These are phyloP conservation scores for Salmo trutta DNA, from an alignment of 2,797 vertebrate species.

Conservation along the genomic window DNA sequence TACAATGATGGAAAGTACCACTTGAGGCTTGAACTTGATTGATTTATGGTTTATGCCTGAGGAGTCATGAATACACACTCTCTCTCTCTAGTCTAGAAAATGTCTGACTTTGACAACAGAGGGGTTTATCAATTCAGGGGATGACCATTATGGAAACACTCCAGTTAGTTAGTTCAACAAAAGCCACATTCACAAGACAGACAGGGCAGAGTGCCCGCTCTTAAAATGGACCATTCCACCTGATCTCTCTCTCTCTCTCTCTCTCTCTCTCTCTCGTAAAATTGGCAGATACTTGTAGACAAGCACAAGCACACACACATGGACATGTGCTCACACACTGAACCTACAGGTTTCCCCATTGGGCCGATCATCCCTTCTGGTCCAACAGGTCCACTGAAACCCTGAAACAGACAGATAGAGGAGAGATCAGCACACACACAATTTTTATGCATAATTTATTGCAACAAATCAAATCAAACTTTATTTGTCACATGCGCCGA, in stretches of 20 bases:
- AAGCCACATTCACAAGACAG: slow-evolving; percentile 4
- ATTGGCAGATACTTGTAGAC: not conserved
- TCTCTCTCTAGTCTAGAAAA: not conserved
- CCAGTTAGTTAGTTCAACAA: not conserved
- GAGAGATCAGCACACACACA: not conserved
- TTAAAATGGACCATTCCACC: slow-evolving; percentile 2
- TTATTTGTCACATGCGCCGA: too few species aligned
- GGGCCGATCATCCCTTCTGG: slow-evolving; percentile 87
- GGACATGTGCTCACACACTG: slow-evolving; percentile 5
- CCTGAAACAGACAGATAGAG: slow-evolving; percentile 76
- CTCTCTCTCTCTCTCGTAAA: too few species aligned
- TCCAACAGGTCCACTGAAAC: slow-evolving; percentile 86
- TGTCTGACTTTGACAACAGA: slow-evolving; percentile 10
- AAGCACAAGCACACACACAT: slow-evolving; percentile 5
- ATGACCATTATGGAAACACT: not conserved
- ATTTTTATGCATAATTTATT: not conserved
- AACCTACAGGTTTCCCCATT: slow-evolving; percentile 86
- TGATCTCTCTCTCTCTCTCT: not conserved
- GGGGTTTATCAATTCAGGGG: slow-evolving; percentile 11
- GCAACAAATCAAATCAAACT: not conserved
- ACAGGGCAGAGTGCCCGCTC: too few species aligned
- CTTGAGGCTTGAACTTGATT: slow-evolving; percentile 1
- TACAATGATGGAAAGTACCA: slow-evolving; percentile 5
- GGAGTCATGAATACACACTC: not conserved
- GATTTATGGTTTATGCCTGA: not conserved